Base-by-base conservation (phyloP, 2,797 vertebrate genomes). In the Carapus acus region DNA sequence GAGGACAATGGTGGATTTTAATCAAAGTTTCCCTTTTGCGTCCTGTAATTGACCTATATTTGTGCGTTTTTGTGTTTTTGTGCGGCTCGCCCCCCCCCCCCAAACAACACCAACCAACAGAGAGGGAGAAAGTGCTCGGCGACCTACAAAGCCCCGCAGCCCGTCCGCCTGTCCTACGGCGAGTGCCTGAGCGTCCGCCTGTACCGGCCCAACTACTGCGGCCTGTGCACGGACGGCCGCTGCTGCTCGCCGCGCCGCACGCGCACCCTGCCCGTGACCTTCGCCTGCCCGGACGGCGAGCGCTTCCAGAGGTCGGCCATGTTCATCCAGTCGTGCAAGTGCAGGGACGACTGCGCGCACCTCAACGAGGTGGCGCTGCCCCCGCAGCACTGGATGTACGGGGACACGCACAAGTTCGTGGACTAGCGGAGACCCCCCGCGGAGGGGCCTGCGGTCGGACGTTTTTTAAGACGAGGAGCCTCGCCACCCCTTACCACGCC, bases 261-360 rank as follows among this genome's bases (percentile, higher is more conserved):
- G 0, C 86, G 82, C 65, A 89, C 86, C 0, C 34, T 80, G 7
- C 67, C 77, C 0, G 77, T 90, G 61, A 77, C 56, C 42, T 90
- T 89, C 14, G 54, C 42, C 40, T 90, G 88, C 66, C 76, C 73
- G 0, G 82, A 86, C 0, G 85, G 86, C 3, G 79, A 79, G 60
- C 74, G 24, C 14, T 81, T 89, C 65, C 73, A 53, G 59, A 82
- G 62, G 59, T 71, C 69, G 0, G 65, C 82, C 73, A 89, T 88
- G 85, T 85, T 89, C 63, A 80, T 90, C 62, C 86, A 81, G 62
- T 86, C 86, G 0, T 90, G 88, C 49, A 85, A 86, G 72, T 90
- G 89, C 63, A 77, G 78, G 22, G 9, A 54, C 0, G 70, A 83
- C 52, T 88, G 87, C 7, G 58, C 78, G 33, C 77, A 82, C 34